Evolutionary conservation across 2,797 vertebrate genomes (phyloP), one percentile per base, ranked within the genome.

Genomic region (Discoglossus pictus): DNA sequence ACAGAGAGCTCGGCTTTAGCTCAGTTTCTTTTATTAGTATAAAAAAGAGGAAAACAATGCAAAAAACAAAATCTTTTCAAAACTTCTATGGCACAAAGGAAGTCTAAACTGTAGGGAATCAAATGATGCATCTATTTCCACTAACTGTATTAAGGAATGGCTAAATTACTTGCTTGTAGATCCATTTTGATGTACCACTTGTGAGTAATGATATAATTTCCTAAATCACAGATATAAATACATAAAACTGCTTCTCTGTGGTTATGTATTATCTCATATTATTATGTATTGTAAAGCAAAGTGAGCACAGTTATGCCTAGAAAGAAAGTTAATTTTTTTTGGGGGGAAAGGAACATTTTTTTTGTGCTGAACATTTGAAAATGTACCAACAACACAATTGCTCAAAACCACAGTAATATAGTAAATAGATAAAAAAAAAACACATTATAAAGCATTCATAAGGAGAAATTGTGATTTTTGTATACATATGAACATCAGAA

Each of bases 151-250:
- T 86, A 88, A 83, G 78, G 79, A 88, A 85, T 84, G 84, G 79
- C 83, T 87, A 87, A 87, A 89, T 89, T 82, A 88, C 82, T 80
- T 80, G 73, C 83, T 80, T 82, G 70, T 61, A 77, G 70, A 76
- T 82, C 71, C 74, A 76, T 87, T 83, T 79, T 4, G 9, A 79
- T 82, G 72, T 17, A 17, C 79, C 78, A 85, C 83, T 84, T 88
- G 84, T 13, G 74, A 84, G 83, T 80, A 87, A 88, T 35, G 84
- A 88, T 88, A 89, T 80, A 89, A 91, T 90, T 88, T 89, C 83
- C 84, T 79, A 86, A 86, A 84, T 83, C 80, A 79, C 76, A 71
- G 78, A 82, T 86, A 89, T 81, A 81, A 88, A 85, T 79, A 85
- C 73, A 82, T 79, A 86, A 86, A 80, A 36, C 81, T 76, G 77